phyloP scores from a whole-genome alignment of 2,797 vertebrate species.

The Florisuga fusca region DNA sequence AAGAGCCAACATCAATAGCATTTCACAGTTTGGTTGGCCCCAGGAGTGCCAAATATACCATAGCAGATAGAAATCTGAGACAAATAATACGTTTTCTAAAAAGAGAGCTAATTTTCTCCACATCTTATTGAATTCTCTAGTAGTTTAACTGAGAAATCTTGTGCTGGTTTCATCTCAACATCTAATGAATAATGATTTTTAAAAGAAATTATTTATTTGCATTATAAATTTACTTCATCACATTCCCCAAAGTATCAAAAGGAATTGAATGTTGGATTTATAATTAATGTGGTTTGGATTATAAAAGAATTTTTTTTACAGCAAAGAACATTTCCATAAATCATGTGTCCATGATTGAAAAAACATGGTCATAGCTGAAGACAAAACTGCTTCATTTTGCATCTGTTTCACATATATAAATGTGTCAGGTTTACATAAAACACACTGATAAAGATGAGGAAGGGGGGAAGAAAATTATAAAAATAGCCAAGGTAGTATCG shows the following conservation, averaged over 20 bases:
- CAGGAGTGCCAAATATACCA: constrained; percentile 34
- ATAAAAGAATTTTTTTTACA: constrained; percentile 68
- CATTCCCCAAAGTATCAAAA: constrained; percentile 55
- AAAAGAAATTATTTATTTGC: constrained; percentile 64
- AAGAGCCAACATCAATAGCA: constrained; percentile 53
- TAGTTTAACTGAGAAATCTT: constrained; percentile 35
- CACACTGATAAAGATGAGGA: constrained; percentile 79
- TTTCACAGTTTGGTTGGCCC: constrained; percentile 37
- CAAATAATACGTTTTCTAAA: constrained; percentile 42
- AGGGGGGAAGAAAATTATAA: constrained; percentile 74
- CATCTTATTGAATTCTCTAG: constrained; percentile 49
- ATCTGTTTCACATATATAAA: constrained; percentile 83
- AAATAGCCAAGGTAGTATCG: constrained; percentile 72
- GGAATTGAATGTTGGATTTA: constrained; percentile 70
- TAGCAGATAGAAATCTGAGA: constrained; percentile 51
- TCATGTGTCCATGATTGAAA: constrained; percentile 78
- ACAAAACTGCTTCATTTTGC: constrained; percentile 76
- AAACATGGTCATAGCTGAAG: constrained; percentile 77
- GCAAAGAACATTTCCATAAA: constrained; percentile 81
- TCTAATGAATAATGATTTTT: constrained; percentile 70
- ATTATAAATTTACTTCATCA: constrained; percentile 56
- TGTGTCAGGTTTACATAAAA: constrained; percentile 81
- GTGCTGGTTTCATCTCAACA: constrained; percentile 47
- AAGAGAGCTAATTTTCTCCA: constrained; percentile 55
- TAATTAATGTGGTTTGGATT: constrained; percentile 78